A percentile compares a stretch with the other conserved stretches of the same genome.
Evolutionary conservation across 2,113 vertebrate species (phyloP).

Genomic region (Solea senegalensis): DNA sequence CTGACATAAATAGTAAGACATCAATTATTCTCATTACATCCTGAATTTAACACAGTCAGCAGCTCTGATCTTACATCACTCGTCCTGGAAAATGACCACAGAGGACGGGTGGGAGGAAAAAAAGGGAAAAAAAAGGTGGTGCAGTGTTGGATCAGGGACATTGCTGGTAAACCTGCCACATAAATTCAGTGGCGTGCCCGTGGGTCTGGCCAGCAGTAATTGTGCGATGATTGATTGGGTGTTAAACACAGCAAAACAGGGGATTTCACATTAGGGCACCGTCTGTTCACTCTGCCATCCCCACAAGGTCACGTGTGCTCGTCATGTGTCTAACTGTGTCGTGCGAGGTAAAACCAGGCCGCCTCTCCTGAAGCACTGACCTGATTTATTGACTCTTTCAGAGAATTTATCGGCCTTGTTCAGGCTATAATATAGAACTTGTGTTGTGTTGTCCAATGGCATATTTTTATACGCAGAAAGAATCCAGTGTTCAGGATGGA

Average conservation of each 20-base stretch:
- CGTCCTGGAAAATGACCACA: slow-evolving; percentile 23
- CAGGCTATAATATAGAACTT: neutral
- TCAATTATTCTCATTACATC: slow-evolving; percentile 42
- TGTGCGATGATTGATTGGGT: slow-evolving; percentile 17
- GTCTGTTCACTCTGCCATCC: slow-evolving; percentile 12
- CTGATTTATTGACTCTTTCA: slow-evolving; percentile 5
- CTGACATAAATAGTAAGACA: slow-evolving; percentile 44
- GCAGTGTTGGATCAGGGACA: neutral
- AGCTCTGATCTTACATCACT: slow-evolving; percentile 2
- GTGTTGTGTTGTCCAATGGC: neutral
- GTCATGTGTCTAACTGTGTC: neutral
- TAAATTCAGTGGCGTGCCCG: slow-evolving; percentile 26
- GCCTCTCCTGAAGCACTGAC: neutral
- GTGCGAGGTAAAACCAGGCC: neutral
- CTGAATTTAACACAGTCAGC: slow-evolving; percentile 34
- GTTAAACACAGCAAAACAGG: slow-evolving; percentile 10
- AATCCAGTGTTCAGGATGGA: neutral
- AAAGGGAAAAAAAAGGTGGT: slow-evolving; percentile 33
- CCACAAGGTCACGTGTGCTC: slow-evolving; percentile 15
- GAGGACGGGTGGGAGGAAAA: slow-evolving; percentile 3
- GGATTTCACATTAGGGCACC: neutral
- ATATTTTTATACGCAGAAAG: neutral
- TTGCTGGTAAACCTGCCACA: slow-evolving; percentile 39
- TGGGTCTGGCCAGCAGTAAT: slow-evolving; percentile 7
- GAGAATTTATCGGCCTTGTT: neutral